These are phyloP conservation scores for Rhinichthys osculus DNA, from an alignment of 2,797 vertebrate species.

Conservation along the genomic window DNA sequence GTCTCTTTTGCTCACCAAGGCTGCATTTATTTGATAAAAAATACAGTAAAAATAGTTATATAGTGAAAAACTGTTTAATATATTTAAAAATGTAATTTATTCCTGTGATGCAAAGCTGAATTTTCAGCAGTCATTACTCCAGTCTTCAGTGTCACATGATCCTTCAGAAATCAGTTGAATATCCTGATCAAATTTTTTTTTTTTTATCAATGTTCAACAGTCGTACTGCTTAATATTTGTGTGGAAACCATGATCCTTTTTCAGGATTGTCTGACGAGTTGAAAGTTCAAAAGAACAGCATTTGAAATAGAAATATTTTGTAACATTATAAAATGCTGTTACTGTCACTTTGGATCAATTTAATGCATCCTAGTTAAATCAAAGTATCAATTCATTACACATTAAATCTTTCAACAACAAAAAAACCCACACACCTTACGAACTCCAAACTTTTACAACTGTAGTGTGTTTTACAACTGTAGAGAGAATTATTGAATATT, in stretches of 20 bases:
- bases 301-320: background rate
- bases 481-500: background rate
- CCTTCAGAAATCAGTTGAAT: background rate
- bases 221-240: background rate
- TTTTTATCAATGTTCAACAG: background rate
- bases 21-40: background rate
- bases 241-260: background rate
- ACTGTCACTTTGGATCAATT: background rate
- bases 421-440: no score
- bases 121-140: background rate
- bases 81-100: background rate
- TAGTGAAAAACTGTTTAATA: background rate
- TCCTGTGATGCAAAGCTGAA: background rate
- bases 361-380: background rate
- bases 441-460: background rate
- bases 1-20: background rate
- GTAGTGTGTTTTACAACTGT: no score
- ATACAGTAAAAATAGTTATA: background rate
- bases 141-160: background rate
- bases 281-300: background rate
- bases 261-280: background rate
- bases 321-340: background rate
- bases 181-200: no score
- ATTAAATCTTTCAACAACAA: background rate
- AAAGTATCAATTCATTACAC: background rate